Conservation (phyloP, 2,797 vertebrate genomes). For the Acipenser ruthenus region DNA sequence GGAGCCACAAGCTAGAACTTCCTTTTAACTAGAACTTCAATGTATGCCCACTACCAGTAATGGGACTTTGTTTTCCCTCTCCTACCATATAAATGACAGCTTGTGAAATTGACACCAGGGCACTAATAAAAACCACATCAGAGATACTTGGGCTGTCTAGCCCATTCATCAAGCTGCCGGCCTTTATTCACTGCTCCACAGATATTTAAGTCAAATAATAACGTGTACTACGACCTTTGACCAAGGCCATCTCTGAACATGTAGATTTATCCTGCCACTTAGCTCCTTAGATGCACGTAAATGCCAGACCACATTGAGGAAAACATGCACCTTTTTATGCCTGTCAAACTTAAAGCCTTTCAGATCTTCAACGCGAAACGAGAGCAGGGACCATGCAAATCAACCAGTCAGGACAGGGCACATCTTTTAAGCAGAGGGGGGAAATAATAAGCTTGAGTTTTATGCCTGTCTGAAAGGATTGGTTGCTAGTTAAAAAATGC, state of each 20-base stretch:
- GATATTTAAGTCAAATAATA: conserved; percentile 41
- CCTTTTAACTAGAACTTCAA: too few species aligned
- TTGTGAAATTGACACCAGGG: conserved; percentile 59
- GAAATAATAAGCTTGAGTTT: conserved; percentile 1
- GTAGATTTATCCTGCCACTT: conserved; percentile 26
- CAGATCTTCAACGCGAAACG: conserved; percentile 10
- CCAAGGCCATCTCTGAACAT: conserved; percentile 26
- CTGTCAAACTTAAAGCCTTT: conserved; percentile 24
- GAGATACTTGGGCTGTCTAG: conserved; percentile 36
- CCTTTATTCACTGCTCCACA: conserved; percentile 54
- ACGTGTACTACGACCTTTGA: conserved; percentile 41
- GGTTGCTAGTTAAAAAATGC: too few species aligned
- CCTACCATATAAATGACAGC: conserved; percentile 62
- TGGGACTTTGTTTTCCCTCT: conserved; percentile 51
- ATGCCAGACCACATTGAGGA: conserved; percentile 35
- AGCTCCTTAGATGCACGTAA: conserved; percentile 11
- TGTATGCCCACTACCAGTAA: conserved; percentile 43
- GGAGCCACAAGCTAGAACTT: too few species aligned
- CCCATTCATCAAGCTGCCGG: conserved; percentile 60
- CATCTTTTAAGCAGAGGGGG: conserved; percentile 5
- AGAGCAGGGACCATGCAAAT: conserved; percentile 11
- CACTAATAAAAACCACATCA: conserved; percentile 34
- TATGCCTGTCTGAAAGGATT: conserved; percentile 2
- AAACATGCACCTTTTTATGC: conserved; percentile 31
- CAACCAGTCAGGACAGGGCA: conserved; percentile 1